A percentile compares a stretch with the other conserved stretches of the same genome.
These are phyloP conservation scores for Magallana angulata DNA, from an alignment of 1,140 invertebrate species.

Conservation along the genomic window DNA sequence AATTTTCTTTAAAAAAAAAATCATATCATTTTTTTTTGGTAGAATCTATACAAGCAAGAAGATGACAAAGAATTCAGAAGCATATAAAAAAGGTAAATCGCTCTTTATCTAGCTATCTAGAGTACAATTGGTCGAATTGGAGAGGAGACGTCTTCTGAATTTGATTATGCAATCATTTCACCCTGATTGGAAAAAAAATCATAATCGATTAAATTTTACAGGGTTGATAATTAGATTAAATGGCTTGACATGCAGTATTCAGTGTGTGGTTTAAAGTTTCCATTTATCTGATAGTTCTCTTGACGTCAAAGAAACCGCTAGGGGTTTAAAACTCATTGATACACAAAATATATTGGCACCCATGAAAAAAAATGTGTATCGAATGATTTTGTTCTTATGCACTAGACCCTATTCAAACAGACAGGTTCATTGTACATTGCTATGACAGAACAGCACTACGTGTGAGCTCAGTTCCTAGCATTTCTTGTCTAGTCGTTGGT, in stretches of 20 bases:
- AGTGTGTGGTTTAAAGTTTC: background rate
- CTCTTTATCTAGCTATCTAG: background rate
- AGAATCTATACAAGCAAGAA: background rate
- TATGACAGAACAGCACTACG: background rate
- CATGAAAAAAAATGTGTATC: slow-evolving; percentile 6
- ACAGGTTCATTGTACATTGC: slow-evolving; percentile 25
- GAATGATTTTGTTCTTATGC: slow-evolving; percentile 7
- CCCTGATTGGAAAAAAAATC: too few species aligned
- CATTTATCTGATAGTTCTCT: background rate
- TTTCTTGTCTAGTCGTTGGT: background rate
- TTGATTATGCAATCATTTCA: too few species aligned
- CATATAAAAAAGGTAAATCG: background rate
- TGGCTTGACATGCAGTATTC: background rate
- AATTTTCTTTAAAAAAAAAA: background rate
- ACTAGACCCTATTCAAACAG: background rate
- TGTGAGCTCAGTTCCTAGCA: background rate
- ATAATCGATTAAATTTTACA: too few species aligned
- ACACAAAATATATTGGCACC: background rate
- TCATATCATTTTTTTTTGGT: background rate
- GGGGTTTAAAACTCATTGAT: background rate
- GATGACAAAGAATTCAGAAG: background rate
- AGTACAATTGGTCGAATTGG: too few species aligned
- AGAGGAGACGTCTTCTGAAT: too few species aligned
- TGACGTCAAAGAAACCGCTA: background rate
- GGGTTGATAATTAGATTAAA: background rate